Evolutionary conservation across 2,113 vertebrate genomes (phyloP), one percentile per base, ranked within the genome.

Genomic region (Sander lucioperca): DNA sequence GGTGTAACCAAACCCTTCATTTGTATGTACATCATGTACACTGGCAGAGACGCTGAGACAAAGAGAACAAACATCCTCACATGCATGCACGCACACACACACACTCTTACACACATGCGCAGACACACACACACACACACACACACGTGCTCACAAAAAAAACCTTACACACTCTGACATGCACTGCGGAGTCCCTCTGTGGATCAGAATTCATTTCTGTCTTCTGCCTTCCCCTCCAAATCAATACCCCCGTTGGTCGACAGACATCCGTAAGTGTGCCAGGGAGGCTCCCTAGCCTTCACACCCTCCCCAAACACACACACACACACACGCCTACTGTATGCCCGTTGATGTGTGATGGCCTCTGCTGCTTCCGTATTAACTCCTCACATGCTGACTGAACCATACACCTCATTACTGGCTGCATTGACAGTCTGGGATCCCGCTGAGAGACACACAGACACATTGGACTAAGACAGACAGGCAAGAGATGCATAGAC

Each of bases 301-400:
- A 79, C 80, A 70, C 74, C 54, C 80, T 54, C 86, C 74, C 53
- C 66, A 36, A 67, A 82, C 62, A 75, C 79, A 70, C 77, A 43
- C 76, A 61, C 48, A 71, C 76, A 74, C 67, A 30, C 69, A 69
- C 75, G 77, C 58, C 10, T 43, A 11, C 39, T 43, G 39, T 86
- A 88, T 83, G 89, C 90, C 90, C 90, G 93, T 94, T 92, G 94
- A 92, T 93, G 84, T 90, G 84, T 86, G 88, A 91, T 92, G 94
- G 92, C 93, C 87, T 90, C 86, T 89, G 82, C 89, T 86, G 90
- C 86, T 94, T 89, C 89, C 92, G 95, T 95, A 95, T 96, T 95
- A 95, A 95, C 94, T 92, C 93, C 83, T 95, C 91, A 93, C 89
- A 94, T 87, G 93, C 93, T 88, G 94, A 89, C 91, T 93, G 90